Evolutionary conservation across 2,888 invertebrate species (phyloP).

Genomic region (Plusia festucae): DNA sequence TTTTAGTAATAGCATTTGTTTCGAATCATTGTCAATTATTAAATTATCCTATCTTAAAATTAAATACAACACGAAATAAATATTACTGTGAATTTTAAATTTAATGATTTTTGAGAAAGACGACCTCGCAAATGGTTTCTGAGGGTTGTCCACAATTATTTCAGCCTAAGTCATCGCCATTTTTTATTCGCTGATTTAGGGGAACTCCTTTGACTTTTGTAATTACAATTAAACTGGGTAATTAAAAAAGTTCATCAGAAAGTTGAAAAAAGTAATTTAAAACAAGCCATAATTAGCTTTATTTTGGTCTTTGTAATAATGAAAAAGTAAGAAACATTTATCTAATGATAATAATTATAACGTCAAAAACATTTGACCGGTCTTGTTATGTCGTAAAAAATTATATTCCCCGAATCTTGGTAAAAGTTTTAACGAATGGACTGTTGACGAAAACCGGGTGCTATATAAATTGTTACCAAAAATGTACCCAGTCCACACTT

Average conservation of each 20-base stretch:
- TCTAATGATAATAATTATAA: conserved; percentile 45
- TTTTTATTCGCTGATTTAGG: conserved; percentile 52
- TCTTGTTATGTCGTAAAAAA: conserved; percentile 38
- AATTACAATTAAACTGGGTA: conserved; percentile 72
- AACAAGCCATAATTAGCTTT: conserved; percentile 71
- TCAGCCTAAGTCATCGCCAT: conserved; percentile 32
- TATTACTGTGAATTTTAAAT: not conserved
- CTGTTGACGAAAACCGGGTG: conserved; percentile 43
- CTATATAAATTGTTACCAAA: conserved; percentile 64
- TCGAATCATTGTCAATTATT: not conserved
- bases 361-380: conserved; percentile 31
- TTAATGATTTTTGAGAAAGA: not conserved
- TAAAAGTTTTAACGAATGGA: conserved; percentile 26
- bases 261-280: conserved; percentile 66
- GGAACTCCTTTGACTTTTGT: conserved; percentile 66
- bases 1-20: not conserved
- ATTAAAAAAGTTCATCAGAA: conserved; percentile 69
- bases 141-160: conserved; percentile 18
- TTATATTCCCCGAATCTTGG: conserved; percentile 24
- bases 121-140: not conserved
- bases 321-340: conserved; percentile 58
- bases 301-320: conserved; percentile 64
- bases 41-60: not conserved
- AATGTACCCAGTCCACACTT: conserved; percentile 66
- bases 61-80: not conserved